A percentile compares a stretch with the other conserved stretches of the same genome.
These are phyloP conservation scores for Lasioglossum albipes DNA, from an alignment of 1,140 invertebrate species.

Conservation along the genomic window DNA sequence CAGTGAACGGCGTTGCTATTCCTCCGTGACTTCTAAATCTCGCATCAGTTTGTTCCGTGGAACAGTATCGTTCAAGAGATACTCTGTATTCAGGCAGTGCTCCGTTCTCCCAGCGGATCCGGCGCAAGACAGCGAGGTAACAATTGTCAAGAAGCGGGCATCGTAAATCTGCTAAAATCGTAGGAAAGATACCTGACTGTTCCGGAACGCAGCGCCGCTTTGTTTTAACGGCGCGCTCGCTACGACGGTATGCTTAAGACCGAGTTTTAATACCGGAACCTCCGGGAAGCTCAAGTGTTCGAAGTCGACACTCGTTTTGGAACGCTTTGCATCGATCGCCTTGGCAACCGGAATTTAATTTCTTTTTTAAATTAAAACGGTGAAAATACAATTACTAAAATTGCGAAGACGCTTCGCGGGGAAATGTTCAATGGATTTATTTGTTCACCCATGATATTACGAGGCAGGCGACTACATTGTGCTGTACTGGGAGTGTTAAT, in stretches of 20 bases:
- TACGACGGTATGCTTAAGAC: background rate
- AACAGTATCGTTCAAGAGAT: slow-evolving; percentile 21
- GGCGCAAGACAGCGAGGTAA: slow-evolving; percentile 9
- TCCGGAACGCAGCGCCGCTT: background rate
- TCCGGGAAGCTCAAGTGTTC: background rate
- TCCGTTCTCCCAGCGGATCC: slow-evolving; percentile 19
- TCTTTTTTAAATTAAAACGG: too few species aligned
- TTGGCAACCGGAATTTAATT: background rate
- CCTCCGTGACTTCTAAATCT: background rate
- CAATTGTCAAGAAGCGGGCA: slow-evolving; percentile 31
- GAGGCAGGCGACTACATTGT: too few species aligned
- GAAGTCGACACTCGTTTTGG: background rate
- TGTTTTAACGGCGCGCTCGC: background rate
- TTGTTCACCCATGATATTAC: too few species aligned
- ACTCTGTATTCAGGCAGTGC: slow-evolving; percentile 20
- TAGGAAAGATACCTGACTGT: slow-evolving; percentile 6
- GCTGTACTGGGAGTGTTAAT: too few species aligned
- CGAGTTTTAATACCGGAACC: background rate
- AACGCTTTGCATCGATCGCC: background rate
- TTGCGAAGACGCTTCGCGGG: too few species aligned
- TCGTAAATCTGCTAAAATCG: slow-evolving; percentile 41
- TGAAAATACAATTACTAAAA: too few species aligned
- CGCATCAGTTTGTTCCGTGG: slow-evolving; percentile 10
- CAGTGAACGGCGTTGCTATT: background rate
- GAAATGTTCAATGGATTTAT: too few species aligned